Percentiles rank a stretch among this genome's conserved stretches.
Conservation (phyloP, 2,113 vertebrate species). For the Gambusia affinis region DNA sequence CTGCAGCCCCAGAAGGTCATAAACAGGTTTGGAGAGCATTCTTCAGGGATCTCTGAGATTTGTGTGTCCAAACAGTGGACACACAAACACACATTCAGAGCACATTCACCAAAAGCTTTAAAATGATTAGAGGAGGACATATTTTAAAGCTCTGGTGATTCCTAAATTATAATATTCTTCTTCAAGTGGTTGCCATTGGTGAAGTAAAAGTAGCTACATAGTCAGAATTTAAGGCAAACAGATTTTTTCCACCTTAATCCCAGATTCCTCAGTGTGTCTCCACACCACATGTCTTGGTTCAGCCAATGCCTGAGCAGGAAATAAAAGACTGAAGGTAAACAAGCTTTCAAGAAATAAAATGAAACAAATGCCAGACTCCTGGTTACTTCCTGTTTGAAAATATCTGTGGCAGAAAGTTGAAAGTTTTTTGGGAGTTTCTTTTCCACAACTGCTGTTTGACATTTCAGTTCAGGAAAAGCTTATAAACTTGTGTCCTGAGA, state of each 20-base stretch:
- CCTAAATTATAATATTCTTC: not conserved
- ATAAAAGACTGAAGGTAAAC: slow-evolving; percentile 41
- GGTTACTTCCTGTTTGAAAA: slow-evolving; percentile 60
- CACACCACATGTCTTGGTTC: slow-evolving; percentile 2
- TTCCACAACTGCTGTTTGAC: slow-evolving; percentile 56
- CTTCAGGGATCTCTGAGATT: slow-evolving; percentile 35
- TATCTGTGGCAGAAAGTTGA: slow-evolving; percentile 5
- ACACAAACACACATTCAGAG: slow-evolving; percentile 16
- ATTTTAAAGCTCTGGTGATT: not conserved
- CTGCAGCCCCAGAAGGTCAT: slow-evolving; percentile 22
- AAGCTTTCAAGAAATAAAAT: slow-evolving; percentile 40
- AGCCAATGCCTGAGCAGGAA: slow-evolving; percentile 18
- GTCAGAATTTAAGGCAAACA: not conserved
- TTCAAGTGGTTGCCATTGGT: not conserved
- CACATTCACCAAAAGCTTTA: not conserved
- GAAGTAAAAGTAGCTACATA: not conserved
- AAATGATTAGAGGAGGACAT: not conserved
- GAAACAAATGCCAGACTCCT: slow-evolving; percentile 59
- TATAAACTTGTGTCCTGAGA: not conserved
- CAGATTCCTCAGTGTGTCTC: not conserved
- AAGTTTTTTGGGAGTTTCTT: slow-evolving; percentile 40
- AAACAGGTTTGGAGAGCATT: slow-evolving; percentile 53
- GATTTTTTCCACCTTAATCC: not conserved
- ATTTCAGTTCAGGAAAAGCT: slow-evolving; percentile 38
- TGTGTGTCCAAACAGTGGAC: slow-evolving; percentile 19